Evolutionary conservation across 2,888 invertebrate genomes (phyloP).

Genomic region (Lacanobia wlatinum): DNA sequence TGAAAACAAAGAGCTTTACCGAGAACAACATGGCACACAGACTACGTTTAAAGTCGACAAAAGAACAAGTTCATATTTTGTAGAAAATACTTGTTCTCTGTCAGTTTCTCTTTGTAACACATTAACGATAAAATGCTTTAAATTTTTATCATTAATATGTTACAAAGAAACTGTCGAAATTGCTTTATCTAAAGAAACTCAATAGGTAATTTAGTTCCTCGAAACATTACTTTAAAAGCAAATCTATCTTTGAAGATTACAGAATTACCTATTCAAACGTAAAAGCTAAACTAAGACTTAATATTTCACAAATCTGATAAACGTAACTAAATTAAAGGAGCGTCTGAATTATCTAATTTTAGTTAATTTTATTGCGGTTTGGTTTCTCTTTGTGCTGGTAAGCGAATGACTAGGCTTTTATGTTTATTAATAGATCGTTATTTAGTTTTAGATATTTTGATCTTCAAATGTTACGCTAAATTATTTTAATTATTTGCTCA

Average conservation of each 20-base stretch:
- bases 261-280: constrained; percentile 20
- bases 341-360: constrained; percentile 26
- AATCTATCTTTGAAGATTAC: constrained; percentile 20
- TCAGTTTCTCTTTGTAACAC: no score
- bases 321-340: constrained; percentile 30
- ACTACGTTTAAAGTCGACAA: neutral
- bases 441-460: neutral
- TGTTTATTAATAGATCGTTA: constrained; percentile 1
- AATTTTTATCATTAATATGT: neutral
- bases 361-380: constrained; percentile 32
- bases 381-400: constrained; percentile 28
- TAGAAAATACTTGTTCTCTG: neutral
- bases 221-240: constrained; percentile 12
- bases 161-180: neutral
- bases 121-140: no score
- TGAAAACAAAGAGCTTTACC: neutral
- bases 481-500: neutral
- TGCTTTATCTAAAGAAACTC: constrained; percentile 8
- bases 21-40: neutral
- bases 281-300: constrained; percentile 14
- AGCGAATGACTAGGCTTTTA: neutral
- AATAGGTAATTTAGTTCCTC: neutral
- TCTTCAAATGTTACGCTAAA: neutral
- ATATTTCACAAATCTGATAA: constrained; percentile 31
- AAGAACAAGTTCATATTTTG: neutral